Base-by-base conservation (phyloP, 2,888 invertebrate species). In the Pollenia labialis region DNA sequence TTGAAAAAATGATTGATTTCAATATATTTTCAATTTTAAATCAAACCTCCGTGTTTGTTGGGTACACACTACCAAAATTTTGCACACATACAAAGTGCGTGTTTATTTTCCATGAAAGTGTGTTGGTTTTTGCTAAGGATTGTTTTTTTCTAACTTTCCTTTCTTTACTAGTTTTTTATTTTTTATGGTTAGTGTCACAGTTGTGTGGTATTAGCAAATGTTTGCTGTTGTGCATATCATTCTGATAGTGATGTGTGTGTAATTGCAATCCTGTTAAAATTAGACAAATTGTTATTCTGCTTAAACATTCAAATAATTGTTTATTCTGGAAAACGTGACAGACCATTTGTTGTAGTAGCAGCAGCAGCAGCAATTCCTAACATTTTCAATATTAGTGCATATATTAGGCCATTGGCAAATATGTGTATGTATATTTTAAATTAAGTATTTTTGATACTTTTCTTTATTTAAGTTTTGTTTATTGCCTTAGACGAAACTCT, bases 231-330 rank as follows among this genome's bases (percentile, higher is more conserved):
- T 79, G 54, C 58, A 71, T 46, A 69, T 62, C 64, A 10, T 60
- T 85, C 52, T 80, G 74, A 74, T 81, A 54, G 44, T 44, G 23
- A n/a, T n/a, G 60, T 83, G 60, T 66, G 62, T 83, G 58, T 90
- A 90, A 91, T 90, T 90, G 89, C 83, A 81, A 89, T 88, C 89
- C 89, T 90, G 89, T 89, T 90, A 87, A 89, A 90, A 90, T 90
- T 90, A 90, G 90, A 90, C 90, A 91, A 90, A 90, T 90, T 90
- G 89, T 90, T 87, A 86, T 77, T 87, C 87, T 79, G 80, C 79
- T 87, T 71, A 82, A 82, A 86, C 84, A 81, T 75, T 75, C 66
- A 86, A 86, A 88, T 88, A 86, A 88, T 84, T 86, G 85, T 85
- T 85, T 85, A 74, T 77, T 83, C 77, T 64, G 72, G 46, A 86